phyloP scores from a whole-genome alignment of 2,797 vertebrate genomes.

The Coranthus polyacanthus region DNA sequence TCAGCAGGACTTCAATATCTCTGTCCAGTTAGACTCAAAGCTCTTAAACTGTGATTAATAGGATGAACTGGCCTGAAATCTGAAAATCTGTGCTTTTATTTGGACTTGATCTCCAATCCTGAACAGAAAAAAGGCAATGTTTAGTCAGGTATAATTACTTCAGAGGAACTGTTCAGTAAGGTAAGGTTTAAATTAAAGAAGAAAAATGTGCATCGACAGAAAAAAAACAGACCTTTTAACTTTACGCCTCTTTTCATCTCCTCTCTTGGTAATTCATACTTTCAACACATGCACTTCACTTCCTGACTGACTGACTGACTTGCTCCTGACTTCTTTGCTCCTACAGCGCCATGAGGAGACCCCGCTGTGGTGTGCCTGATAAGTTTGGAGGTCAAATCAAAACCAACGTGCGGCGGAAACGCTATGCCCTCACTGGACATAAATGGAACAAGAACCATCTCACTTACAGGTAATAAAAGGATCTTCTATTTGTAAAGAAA shows the following conservation, averaged over 20 bases:
- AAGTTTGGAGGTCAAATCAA: conserved; percentile 92
- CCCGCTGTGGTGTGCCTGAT: conserved; percentile 94
- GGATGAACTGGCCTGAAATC: not conserved
- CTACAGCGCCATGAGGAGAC: conserved; percentile 92
- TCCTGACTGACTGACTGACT: too few species aligned
- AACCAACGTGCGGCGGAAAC: conserved; percentile 91
- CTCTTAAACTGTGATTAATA: not conserved
- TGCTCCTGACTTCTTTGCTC: conserved; percentile 35
- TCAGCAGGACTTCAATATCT: conserved; percentile 64
- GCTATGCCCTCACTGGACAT: conserved; percentile 88
- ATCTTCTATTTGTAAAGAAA: not conserved
- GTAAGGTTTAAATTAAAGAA: conserved; percentile 34
- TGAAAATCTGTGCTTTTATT: not conserved
- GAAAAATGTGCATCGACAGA: conserved; percentile 6
- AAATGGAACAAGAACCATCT: conserved; percentile 85
- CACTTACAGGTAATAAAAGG: conserved; percentile 84
- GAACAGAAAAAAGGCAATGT: not conserved
- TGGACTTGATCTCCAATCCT: not conserved
- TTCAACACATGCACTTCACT: conserved; percentile 21
- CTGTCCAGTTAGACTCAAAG: not conserved
- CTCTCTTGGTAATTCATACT: conserved; percentile 33
- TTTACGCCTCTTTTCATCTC: conserved; percentile 30
- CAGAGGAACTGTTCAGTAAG: conserved; percentile 8
- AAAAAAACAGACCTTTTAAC: conserved; percentile 8
- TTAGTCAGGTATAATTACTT: not conserved